Percentiles rank a stretch among this genome's conserved stretches.
Evolutionary conservation across 2,888 invertebrate genomes (phyloP).

Genomic region (Aphidius colemani): DNA sequence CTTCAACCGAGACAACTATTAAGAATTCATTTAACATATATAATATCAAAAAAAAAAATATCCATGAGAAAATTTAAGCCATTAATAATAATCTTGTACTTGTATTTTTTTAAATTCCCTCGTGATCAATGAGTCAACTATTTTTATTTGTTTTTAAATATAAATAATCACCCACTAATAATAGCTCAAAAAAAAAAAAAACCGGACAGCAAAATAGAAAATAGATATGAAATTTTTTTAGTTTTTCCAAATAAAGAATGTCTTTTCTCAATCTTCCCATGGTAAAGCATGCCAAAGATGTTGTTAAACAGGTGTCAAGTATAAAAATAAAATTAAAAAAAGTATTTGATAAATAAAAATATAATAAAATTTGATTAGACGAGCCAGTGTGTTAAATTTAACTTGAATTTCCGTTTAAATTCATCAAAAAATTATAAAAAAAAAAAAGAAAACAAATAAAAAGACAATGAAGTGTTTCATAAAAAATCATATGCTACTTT

Average conservation of each 20-base stretch:
- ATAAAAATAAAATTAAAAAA: no score
- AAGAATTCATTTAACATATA: no score
- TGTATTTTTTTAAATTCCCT: no score
- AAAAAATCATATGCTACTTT: neutral
- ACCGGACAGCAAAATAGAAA: neutral
- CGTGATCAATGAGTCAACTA: neutral
- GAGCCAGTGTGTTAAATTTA: neutral
- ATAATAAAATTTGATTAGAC: neutral
- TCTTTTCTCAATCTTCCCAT: neutral
- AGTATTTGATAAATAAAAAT: neutral
- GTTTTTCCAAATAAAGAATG: no score
- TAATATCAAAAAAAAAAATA: no score
- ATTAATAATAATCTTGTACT: no score
- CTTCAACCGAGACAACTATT: no score
- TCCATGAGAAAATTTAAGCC: no score
- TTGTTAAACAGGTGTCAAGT: slow-evolving; percentile 20
- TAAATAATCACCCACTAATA: neutral
- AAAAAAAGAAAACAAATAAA: neutral
- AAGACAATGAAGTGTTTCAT: no score
- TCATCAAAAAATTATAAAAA: neutral
- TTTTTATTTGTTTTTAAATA: neutral
- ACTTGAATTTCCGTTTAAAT: neutral
- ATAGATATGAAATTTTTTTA: no score
- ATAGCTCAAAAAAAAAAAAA: neutral
- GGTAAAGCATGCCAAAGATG: slow-evolving; percentile 8